A percentile compares a stretch with the other conserved stretches of the same genome.
Evolutionary conservation across 2,888 invertebrate species (phyloP).

Genomic region (Synergus gifuensis): DNA sequence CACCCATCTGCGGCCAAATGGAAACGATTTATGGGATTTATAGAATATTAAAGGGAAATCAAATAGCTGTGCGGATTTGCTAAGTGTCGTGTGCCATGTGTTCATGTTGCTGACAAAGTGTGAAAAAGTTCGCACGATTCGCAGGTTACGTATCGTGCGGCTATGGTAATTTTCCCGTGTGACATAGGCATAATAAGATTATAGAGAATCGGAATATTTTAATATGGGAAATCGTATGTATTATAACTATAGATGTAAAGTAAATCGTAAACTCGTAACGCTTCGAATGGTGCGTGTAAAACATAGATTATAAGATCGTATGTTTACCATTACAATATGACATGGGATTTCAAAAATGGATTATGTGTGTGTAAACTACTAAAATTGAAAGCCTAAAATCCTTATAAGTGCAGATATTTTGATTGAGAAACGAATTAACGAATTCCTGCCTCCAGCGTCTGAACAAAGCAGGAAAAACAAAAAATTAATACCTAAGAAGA

Average conservation of each 20-base stretch:
- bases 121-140: constrained; percentile 48
- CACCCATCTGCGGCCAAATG: constrained; percentile 35
- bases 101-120: constrained; percentile 60
- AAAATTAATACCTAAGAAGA: not conserved
- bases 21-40: constrained; percentile 18
- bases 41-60: constrained; percentile 23
- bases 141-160: constrained; percentile 63
- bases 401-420: not conserved
- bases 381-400: not conserved
- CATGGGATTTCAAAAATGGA: constrained; percentile 37
- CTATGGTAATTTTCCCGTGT: constrained; percentile 62
- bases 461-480: constrained; percentile 4
- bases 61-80: constrained; percentile 40
- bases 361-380: not conserved
- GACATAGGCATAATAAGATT: constrained; percentile 63
- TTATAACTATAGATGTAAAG: constrained; percentile 57
- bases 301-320: constrained; percentile 41
- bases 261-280: constrained; percentile 58
- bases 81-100: constrained; percentile 62
- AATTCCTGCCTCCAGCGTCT: constrained; percentile 20
- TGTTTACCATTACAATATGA: constrained; percentile 38
- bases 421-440: not conserved
- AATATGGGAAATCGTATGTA: constrained; percentile 68
- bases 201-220: constrained; percentile 73
- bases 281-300: constrained; percentile 65